Evolutionary conservation across 2,113 vertebrate genomes (phyloP).

Genomic region (Pantherophis guttatus): DNA sequence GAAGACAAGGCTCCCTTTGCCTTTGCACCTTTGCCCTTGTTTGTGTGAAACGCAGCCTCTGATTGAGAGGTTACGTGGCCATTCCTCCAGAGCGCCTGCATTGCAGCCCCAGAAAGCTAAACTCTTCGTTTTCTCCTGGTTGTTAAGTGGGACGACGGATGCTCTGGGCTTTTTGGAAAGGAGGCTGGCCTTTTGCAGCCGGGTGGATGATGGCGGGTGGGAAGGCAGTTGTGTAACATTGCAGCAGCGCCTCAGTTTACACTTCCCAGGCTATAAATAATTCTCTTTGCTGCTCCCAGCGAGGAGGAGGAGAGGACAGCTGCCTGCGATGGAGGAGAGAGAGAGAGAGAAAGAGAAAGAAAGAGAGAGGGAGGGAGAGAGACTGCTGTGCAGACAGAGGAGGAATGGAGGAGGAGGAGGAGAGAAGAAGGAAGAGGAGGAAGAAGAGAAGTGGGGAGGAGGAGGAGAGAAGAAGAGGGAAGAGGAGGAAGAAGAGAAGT

Average conservation of each 20-base stretch:
- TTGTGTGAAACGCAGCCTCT: not conserved
- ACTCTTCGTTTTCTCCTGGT: not conserved
- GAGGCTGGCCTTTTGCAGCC: not conserved
- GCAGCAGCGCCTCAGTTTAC: conserved; percentile 54
- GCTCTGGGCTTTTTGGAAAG: not conserved
- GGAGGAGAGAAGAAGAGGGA: too few species aligned
- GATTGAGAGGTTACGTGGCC: not conserved
- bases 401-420: too few species aligned
- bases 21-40: not conserved
- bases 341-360: too few species aligned
- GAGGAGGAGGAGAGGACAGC: not conserved
- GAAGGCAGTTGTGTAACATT: conserved; percentile 58
- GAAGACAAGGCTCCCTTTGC: not conserved
- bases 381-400: too few species aligned
- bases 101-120: not conserved
- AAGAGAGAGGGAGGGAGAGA: too few species aligned
- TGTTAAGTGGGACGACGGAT: not conserved
- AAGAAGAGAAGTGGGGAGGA: too few species aligned
- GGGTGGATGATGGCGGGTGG: not conserved
- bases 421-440: too few species aligned
- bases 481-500: too few species aligned
- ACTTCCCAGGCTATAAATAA: conserved; percentile 61
- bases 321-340: conserved; percentile 44
- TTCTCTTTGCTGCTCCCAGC: conserved; percentile 38
- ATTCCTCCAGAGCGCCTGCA: rapidly evolving